Evolutionary conservation across 2,113 vertebrate species (phyloP), one percentile per base, ranked within the genome.

Genomic region (Pseudonaja textilis): DNA sequence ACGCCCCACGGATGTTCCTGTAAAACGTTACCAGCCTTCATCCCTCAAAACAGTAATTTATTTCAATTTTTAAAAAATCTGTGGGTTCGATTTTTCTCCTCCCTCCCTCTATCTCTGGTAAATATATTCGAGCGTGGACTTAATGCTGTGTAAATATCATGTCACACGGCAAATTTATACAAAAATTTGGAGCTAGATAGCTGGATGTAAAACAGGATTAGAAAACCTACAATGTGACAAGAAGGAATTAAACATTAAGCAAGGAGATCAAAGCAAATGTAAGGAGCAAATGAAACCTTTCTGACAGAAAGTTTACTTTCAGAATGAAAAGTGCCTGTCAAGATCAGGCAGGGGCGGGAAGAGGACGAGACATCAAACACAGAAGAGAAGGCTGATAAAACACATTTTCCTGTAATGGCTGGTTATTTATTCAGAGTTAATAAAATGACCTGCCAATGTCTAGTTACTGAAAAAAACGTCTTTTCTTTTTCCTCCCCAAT

Each of bases 171-270:
- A 96, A 97, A 96, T 23, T 93, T 92, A 85, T 0, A 2, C 90
- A 94, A 90, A 93, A 90, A 93, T 64, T 92, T 95, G 95, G 96
- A 95, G 88, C 91, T 91, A 95, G 93, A 94, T 61, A 92, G 90
- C 90, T 25, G 94, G 95, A 92, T 88, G 93, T 96, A 97, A 96
- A 97, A 94, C 92, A 93, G 96, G 93, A 95, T 97, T 96, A 96
- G 5, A 57, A 64, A 92, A 89, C 90, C 93, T 69, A 34, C 91
- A 93, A 94, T 7, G 89, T 93, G 95, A 93, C 94, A 93, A 95
- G 95, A 90, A 91, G 92, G 96, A 92, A 96, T 96, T 93, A 96
- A 96, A 95, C 94, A 94, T 95, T 93, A 92, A 93, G 81, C 95
- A 54, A 87, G 18, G 93, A 94, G 93, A 97, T 96, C 95, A 96